Base-by-base conservation (phyloP, 2,113 vertebrate species). In the Tupaia tana region DNA sequence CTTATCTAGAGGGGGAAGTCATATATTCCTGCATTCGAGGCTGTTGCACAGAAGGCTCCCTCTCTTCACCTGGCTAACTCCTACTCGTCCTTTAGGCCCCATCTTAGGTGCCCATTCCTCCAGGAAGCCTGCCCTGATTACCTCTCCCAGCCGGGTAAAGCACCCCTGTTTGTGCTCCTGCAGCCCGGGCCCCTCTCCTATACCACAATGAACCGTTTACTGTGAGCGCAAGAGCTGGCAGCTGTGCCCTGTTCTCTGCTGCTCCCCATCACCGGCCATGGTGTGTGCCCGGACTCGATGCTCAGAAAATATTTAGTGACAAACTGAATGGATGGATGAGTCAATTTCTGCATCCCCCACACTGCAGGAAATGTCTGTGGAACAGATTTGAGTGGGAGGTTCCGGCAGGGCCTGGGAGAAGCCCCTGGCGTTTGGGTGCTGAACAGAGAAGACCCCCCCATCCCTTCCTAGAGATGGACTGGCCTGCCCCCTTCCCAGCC, bases 301-400 rank as follows among this genome's bases (percentile, higher is more conserved):
- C 93, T 97, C 92, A 82, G 93, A 86, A 86, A 95, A 95, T 54
- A 86, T 56, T 31, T 93, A 93, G 91, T 91, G 94, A 95, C 96
- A 96, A 93, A 97, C 94, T 94, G 96, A 96, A 96, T 97, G 95
- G 96, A 95, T 96, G 94, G 95, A 95, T 97, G 97, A 97, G 97
- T 97, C 97, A 96, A 86, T 95, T 78, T 89, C 89, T 95, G 94
- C 97, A 96, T 91, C 95, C 94, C 89, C 97, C 96, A 96, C 97
- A 61, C 95, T 93, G 95, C 97, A 96, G 97, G 97, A 97, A 97
- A 94, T 97, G 97, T 97, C 97, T 97, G 96, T 58, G 15, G 97
- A 97, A 97, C 97, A 97, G 93, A 97, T 97, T 93, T 96, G 97
- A 95, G 97, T 97, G 95, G 97, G 97, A 96, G 95, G 96, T 96